Evolutionary conservation across 1,140 invertebrate genomes (phyloP).

Genomic region (Aphaenogaster floridana): DNA sequence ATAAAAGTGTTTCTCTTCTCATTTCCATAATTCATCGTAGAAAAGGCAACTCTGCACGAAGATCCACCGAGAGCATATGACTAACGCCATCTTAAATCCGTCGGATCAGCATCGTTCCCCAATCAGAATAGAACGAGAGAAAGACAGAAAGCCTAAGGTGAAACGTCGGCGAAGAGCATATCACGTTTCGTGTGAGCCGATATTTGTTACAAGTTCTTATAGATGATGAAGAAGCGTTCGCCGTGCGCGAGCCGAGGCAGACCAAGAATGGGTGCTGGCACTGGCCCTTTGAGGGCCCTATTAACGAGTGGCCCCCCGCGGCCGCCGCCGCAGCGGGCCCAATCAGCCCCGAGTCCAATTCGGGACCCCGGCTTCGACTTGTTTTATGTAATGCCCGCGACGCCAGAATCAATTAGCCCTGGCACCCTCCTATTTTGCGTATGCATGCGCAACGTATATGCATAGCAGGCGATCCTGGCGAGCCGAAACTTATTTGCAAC

Average conservation of each 20-base stretch:
- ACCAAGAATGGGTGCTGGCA: constrained; percentile 64
- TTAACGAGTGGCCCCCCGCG: constrained; percentile 78
- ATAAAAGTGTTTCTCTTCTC: neutral
- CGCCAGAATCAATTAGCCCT: constrained; percentile 80
- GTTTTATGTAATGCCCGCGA: constrained; percentile 80
- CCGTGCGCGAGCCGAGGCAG: constrained; percentile 49
- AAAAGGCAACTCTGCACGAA: constrained; percentile 7
- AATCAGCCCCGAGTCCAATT: constrained; percentile 75
- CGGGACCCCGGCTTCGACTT: constrained; percentile 70
- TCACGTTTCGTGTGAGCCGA: constrained; percentile 77
- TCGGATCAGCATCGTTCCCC: constrained; percentile 37
- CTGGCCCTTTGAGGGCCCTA: constrained; percentile 74
- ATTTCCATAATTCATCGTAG: constrained; percentile 42
- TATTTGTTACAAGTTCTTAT: constrained; percentile 78
- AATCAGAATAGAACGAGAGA: constrained; percentile 44
- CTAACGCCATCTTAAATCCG: constrained; percentile 64
- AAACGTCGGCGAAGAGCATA: constrained; percentile 71
- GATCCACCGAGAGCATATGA: constrained; percentile 9
- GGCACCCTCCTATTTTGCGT: constrained; percentile 78
- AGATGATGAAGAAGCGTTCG: constrained; percentile 75
- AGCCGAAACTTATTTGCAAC: constrained; percentile 76
- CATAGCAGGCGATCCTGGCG: constrained; percentile 62
- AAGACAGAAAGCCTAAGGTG: constrained; percentile 64
- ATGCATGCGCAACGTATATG: constrained; percentile 68
- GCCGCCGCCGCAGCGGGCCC: constrained; percentile 70